Evolutionary conservation across 2,797 vertebrate species (phyloP), one percentile per base, ranked within the genome.

Genomic region (Sardinella longiceps): DNA sequence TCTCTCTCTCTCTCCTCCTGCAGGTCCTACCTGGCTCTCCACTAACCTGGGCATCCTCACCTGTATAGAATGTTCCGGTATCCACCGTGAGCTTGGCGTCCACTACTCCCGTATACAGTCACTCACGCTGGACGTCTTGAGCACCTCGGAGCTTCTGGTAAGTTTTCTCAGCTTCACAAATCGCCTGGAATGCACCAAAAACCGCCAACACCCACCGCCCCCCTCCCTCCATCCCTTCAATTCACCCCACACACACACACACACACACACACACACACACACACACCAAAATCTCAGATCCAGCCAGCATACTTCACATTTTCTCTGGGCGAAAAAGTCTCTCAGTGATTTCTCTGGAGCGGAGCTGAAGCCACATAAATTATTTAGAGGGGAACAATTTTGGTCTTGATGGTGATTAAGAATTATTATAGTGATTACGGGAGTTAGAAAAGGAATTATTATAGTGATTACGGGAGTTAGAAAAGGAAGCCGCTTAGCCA

Each of bases 81-180:
- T 99, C 92, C 98, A 99, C 93, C 94, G 98, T 83, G 98, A 99
- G 91, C 95, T 99, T 82, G 98, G 98, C 2, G 98, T 99, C 82
- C 98, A 99, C 90, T 98, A 98, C 93, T 99, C 98, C 85, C 96
- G 98, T 92, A 99, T 99, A 95, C 98, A 99, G 85, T 99, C 98
- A 0, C 97, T 99, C 87, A 99, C 97, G 0, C 93, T 99, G 90
- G 98, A 99, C 80, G 97, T 99, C 18, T 94, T 99, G 91, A 98
- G 98, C 93, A 99, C 98, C 60, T 99, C 98, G 0, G 98, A 99
- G 93, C 97, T 99, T 92, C 93, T 99, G 98, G 98, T 99, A 96
- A 93, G 88, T 86, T 81, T 46, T 45, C 37, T 7, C 20, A 18
- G 15, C 70, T 43, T 9, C 33, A 6, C 20, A 43, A 1, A 33